These are phyloP conservation scores for Rosalia funebris DNA, from an alignment of 2,888 invertebrate genomes.

Conservation along the genomic window DNA sequence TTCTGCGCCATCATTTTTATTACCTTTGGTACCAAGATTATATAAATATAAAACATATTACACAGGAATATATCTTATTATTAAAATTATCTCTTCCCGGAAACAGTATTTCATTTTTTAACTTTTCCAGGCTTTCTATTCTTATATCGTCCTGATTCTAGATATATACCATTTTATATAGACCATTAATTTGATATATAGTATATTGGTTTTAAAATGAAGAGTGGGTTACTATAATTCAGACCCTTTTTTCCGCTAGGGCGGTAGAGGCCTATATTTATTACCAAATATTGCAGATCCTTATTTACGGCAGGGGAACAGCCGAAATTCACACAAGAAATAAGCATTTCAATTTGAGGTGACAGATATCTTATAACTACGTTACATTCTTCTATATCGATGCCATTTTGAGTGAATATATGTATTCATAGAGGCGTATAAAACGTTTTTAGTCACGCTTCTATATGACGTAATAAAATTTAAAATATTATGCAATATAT, in stretches of 20 bases:
- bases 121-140: background rate
- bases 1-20: too few species aligned
- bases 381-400: background rate
- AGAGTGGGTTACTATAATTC: conserved; percentile 20
- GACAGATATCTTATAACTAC: conserved; percentile 1
- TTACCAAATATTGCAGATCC: conserved; percentile 18
- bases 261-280: conserved; percentile 15
- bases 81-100: too few species aligned
- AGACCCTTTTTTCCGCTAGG: conserved; percentile 21
- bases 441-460: background rate
- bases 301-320: conserved; percentile 10
- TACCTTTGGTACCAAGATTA: too few species aligned
- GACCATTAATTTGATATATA: conserved; percentile 11
- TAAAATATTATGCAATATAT: too few species aligned
- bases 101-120: too few species aligned
- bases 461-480: too few species aligned
- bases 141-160: background rate
- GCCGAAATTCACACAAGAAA: conserved; percentile 9
- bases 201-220: conserved; percentile 22
- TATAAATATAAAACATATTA: too few species aligned
- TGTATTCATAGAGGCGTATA: too few species aligned
- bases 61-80: too few species aligned
- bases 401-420: background rate
- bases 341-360: background rate
- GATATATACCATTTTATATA: background rate